Evolutionary conservation across 92 coral and sea anemone genomes (phyloP).

Genomic region (Virgularia gustaviana): DNA sequence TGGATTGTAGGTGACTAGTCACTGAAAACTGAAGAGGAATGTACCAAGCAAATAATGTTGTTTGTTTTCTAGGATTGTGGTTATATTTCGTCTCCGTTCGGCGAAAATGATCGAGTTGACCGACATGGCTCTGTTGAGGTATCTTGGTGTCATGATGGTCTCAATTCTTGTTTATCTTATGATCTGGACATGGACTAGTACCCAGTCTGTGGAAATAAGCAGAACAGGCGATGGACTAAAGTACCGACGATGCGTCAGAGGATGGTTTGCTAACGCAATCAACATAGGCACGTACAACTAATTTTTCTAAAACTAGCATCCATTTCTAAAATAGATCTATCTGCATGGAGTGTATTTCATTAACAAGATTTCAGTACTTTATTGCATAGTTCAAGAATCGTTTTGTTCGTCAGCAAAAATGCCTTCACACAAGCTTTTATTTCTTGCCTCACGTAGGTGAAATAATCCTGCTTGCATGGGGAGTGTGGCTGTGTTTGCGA

Average conservation of each 20-base stretch:
- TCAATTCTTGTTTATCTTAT: constrained; percentile 56
- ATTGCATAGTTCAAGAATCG: background rate
- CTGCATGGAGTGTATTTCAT: background rate
- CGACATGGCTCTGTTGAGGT: constrained; percentile 65
- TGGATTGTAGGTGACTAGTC: too few relatives aligned
- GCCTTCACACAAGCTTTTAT: background rate
- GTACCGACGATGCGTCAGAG: constrained; percentile 60
- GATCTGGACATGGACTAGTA: constrained; percentile 80
- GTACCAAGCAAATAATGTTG: background rate
- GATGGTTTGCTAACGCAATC: constrained; percentile 58
- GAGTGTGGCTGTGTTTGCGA: constrained; percentile 78
- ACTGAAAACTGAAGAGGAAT: background rate
- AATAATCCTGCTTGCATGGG: constrained; percentile 59
- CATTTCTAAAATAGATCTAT: background rate
- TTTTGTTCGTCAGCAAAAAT: background rate
- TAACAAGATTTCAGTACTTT: background rate
- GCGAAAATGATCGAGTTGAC: constrained; percentile 78
- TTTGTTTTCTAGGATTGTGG: constrained; percentile 51
- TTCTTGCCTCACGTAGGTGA: constrained; percentile 48
- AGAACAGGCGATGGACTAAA: constrained; percentile 41
- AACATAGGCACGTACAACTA: constrained; percentile 52
- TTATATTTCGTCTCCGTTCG: constrained; percentile 76
- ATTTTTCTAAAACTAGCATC: background rate
- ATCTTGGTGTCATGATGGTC: constrained; percentile 52
- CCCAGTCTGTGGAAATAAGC: constrained; percentile 41